Base-by-base conservation (phyloP, 2,888 invertebrate species). In the Scaptomyza polygonia region DNA sequence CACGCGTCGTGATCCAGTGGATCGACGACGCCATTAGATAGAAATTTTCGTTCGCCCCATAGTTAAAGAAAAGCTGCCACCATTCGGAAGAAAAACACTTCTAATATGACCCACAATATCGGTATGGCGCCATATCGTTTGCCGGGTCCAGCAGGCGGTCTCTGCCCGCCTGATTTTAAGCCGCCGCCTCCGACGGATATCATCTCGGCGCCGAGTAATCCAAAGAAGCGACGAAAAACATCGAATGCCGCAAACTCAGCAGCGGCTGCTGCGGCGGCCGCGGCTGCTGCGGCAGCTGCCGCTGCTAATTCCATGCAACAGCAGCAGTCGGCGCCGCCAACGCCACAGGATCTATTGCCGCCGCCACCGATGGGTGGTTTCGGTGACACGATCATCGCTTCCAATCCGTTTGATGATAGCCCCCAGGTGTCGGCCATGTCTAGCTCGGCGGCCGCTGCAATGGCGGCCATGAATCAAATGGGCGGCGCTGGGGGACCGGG, bases 351-450 rank as follows among this genome's bases (percentile, higher is more conserved):
- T 89, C 92, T 97, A 71, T 84, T 91, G 54, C 93, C 97, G 81
- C 97, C 97, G 44, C 97, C 97, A 27, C 94, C 95, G 2, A 93
- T 97, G 87, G 95, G 96, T 45, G 97, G 97, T 77, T 97, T 96
- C 92, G 97, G 97, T 36, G 98, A 98, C 90, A 98, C 97, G 65
- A 97, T 98, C 89, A 95, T 97, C 68, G 98, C 98, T 62, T 97
- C 97, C 71, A 98, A 98, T 92, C 98, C 98, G 39, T 98, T 98
- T 91, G 98, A 98, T 92, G 98, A 98, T 91, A 96, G 96, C 55
- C 91, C 91, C 56, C 90, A 91, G 72, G 96, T 96, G n/a, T 91
- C 91, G 49, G 94, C 94, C 51, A 90, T 89, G 72, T 88, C 90
- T 9, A 85, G 84, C 25, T 86, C 89, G 21, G 86, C 88, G 40